Conservation (phyloP, 2,888 invertebrate species). For the Drosophila differens region DNA sequence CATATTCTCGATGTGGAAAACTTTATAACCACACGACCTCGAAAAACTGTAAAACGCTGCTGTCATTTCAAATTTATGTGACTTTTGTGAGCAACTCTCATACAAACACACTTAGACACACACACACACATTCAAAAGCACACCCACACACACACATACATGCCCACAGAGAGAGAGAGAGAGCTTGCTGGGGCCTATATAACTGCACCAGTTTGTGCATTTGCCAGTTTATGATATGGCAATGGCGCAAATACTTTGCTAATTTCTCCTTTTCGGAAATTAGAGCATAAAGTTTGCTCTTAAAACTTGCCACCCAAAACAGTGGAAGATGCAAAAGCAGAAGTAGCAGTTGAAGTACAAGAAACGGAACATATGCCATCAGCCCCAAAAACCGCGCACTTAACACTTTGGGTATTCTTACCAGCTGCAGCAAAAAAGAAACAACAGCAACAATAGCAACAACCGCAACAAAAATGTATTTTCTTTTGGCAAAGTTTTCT, state of each 20-base stretch:
- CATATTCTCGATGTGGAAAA: constrained; percentile 45
- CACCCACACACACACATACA: constrained; percentile 6
- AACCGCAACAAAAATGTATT: constrained; percentile 58
- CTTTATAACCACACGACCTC: constrained; percentile 74
- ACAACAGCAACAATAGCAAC: constrained; percentile 11
- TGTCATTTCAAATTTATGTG: constrained; percentile 79
- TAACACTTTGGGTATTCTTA: constrained; percentile 68
- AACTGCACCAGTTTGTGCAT: constrained; percentile 48
- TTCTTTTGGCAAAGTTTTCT: constrained; percentile 60
- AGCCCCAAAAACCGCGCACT: constrained; percentile 50
- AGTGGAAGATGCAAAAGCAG: constrained; percentile 10
- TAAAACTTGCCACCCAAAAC: constrained; percentile 61
- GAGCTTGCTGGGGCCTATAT: constrained; percentile 16
- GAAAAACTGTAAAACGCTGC: constrained; percentile 76
- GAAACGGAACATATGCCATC: constrained; percentile 37
- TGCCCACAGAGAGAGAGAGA: constrained; percentile 4
- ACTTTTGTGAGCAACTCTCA: constrained; percentile 71
- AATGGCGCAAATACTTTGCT: constrained; percentile 77
- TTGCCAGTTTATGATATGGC: constrained; percentile 75
- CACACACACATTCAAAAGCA: constrained; percentile 22
- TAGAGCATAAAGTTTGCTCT: constrained; percentile 76
- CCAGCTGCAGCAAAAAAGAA: constrained; percentile 57
- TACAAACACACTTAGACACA: constrained; percentile 15
- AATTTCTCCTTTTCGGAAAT: constrained; percentile 79
- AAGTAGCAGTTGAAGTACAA: constrained; percentile 5